phyloP scores from a whole-genome alignment of 1,140 invertebrate species.

The Lasioglossum baleicum region DNA sequence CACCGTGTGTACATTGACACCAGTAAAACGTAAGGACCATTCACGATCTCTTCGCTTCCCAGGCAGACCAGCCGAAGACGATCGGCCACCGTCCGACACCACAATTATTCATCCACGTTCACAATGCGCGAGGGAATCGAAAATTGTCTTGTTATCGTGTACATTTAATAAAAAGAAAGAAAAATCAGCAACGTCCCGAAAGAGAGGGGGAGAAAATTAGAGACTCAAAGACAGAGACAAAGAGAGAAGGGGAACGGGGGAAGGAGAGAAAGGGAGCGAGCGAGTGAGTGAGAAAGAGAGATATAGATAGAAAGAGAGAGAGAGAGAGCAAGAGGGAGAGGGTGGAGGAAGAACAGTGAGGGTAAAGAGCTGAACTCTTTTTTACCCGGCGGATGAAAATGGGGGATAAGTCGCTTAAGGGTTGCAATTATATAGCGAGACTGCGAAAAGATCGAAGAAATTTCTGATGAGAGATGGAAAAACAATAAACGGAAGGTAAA shows the following conservation, averaged over 20 bases:
- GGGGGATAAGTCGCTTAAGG: slow-evolving; percentile 31
- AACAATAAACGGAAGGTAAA: slow-evolving; percentile 10
- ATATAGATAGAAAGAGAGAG: background rate
- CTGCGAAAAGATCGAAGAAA: background rate
- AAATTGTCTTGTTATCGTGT: slow-evolving; percentile 35
- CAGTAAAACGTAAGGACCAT: slow-evolving; percentile 45
- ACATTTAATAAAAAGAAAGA: slow-evolving; percentile 53
- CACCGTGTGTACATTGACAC: slow-evolving; percentile 60
- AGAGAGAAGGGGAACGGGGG: slow-evolving; percentile 1
- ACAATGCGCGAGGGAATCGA: slow-evolving; percentile 5
- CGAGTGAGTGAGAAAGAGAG: background rate
- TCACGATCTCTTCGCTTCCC: slow-evolving; percentile 34
- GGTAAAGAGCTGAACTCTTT: slow-evolving; percentile 23
- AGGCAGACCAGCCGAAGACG: slow-evolving; percentile 46
- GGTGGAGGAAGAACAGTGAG: background rate
- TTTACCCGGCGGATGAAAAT: slow-evolving; percentile 21
- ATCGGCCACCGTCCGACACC: slow-evolving; percentile 14
- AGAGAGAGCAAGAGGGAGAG: background rate
- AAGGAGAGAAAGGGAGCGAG: background rate
- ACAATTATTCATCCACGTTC: slow-evolving; percentile 40
- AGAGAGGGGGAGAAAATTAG: slow-evolving; percentile 21
- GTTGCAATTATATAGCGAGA: slow-evolving; percentile 18
- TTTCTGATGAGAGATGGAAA: background rate
- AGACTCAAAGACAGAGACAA: slow-evolving; percentile 21
- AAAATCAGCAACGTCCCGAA: slow-evolving; percentile 13